Conservation (phyloP, 2,888 invertebrate species). For the Drosophila setosimentum region DNA sequence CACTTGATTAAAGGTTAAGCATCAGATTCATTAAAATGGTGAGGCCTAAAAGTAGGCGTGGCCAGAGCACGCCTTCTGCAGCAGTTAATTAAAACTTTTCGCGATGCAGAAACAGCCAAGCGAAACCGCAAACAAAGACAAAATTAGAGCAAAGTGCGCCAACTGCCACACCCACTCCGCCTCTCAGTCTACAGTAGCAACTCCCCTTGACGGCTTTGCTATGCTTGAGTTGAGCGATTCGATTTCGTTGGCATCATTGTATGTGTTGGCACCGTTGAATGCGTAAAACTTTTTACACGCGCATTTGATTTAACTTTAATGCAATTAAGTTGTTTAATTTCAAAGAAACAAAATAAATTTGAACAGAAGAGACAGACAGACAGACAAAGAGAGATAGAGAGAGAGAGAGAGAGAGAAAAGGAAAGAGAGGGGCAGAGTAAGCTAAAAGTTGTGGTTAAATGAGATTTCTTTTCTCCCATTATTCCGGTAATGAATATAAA, state of each 20-base stretch:
- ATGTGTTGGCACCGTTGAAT: conserved; percentile 67
- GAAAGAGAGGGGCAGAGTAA: too few relatives aligned
- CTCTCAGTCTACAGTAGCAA: background rate
- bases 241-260: conserved; percentile 56
- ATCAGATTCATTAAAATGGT: conserved; percentile 8
- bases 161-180: background rate
- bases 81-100: conserved; percentile 80
- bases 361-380: background rate
- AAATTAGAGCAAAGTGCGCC: conserved; percentile 62
- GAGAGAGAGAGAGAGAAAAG: background rate
- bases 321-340: conserved; percentile 80
- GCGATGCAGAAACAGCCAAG: conserved; percentile 56
- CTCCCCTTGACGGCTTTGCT: conserved; percentile 23
- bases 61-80: conserved; percentile 44
- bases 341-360: conserved; percentile 61
- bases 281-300: conserved; percentile 74
- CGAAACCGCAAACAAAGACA: conserved; percentile 77
- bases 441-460: conserved; percentile 12
- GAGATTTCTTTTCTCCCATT: conserved; percentile 16
- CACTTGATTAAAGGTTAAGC: conserved; percentile 50
- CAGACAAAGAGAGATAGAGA: background rate
- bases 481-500: conserved; percentile 3
- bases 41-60: conserved; percentile 7
- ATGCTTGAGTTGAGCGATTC: conserved; percentile 75
- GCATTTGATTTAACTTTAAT: conserved; percentile 77